Percentiles rank a stretch among this genome's conserved stretches.
Conservation (phyloP, 2,113 vertebrate species). For the Colinus virginianus region DNA sequence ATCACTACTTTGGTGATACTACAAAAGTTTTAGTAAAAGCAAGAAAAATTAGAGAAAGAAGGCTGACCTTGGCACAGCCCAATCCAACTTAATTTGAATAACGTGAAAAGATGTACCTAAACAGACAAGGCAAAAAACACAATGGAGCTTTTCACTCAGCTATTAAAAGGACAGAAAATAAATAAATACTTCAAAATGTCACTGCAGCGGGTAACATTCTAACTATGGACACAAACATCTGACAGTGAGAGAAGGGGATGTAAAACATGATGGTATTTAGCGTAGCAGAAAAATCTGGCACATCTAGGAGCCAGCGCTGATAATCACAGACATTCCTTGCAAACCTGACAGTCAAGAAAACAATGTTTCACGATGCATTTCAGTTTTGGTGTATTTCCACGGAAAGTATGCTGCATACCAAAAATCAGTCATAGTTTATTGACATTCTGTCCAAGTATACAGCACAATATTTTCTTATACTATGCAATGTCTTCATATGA, state of each 20-base stretch:
- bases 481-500: background rate
- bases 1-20: background rate
- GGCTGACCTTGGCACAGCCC: background rate
- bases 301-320: background rate
- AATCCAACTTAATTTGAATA: background rate
- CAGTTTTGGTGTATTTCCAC: background rate
- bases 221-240: background rate
- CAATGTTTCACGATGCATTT: background rate
- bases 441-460: conserved; percentile 15
- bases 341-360: conserved; percentile 37
- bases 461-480: background rate
- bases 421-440: background rate
- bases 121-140: background rate
- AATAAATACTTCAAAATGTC: background rate
- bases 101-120: background rate
- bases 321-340: background rate
- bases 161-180: background rate
- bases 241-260: background rate
- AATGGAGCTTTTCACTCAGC: background rate
- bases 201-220: background rate
- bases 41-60: conserved; percentile 2
- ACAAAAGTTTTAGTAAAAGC: background rate
- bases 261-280: background rate
- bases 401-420: background rate
- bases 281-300: background rate